Base-by-base conservation (phyloP, 2,797 vertebrate species). In the Sebastes umbrosus region DNA sequence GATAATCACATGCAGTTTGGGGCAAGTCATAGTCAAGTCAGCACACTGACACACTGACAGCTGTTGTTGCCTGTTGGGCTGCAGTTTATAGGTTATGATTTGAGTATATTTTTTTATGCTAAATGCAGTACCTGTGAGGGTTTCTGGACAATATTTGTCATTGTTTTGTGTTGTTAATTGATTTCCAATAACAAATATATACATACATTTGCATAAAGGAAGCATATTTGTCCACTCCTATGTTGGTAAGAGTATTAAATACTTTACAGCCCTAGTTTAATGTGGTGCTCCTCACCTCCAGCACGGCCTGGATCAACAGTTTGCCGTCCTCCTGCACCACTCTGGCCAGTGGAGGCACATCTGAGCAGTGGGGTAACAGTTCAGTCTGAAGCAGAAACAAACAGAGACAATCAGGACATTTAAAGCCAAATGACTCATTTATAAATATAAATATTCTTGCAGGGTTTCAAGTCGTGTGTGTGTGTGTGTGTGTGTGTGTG, bases 241-340 rank as follows among this genome's bases (percentile, higher is more conserved):
- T 43, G 39, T 43, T 43, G 39, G 12, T 39, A 39, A 39, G 36
- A 43, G 39, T 16, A 43, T 16, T 43, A 43, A 43, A 43, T 43
- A 43, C 39, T 43, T 43, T 43, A 43, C 39, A 43, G 39, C 39
- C 14, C 14, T 43, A 43, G 14, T 68, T 46, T 62, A 22, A 39
- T 1, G 60, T n/a, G n/a, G 4, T 9, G 60, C 20, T 25, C 13
- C 95, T 97, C 90, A 99, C 99, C 98, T 99, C 99, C 84, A 99
- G 91, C 63, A 99, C 94, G 8, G 97, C 97, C 85, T 98, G 96
- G 71, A 99, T 94, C 79, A 99, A 89, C 32, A 99, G 91, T 83
- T 98, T 98, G 55, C 99, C 98, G 0, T 99, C 95, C 64, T 99
- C 97, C 43, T 99, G 97, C 22, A 99, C 95, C 27, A 99, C 96